A percentile compares a stretch with the other conserved stretches of the same genome.
phyloP scores from a whole-genome alignment of 2,113 vertebrate species.

The Phylloscopus whistleri region DNA sequence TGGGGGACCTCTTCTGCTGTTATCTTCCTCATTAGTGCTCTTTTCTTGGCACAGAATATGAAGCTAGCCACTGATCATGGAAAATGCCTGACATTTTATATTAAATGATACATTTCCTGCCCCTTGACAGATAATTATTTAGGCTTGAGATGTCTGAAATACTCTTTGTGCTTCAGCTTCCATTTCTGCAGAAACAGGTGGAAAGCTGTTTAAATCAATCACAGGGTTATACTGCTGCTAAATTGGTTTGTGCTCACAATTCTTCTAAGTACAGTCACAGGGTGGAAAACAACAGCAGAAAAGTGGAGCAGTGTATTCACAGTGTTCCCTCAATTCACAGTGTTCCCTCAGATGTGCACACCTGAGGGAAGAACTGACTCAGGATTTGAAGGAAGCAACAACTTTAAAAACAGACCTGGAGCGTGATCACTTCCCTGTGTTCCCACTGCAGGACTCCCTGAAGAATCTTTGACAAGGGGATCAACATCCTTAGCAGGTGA shows the following conservation, averaged over 20 bases:
- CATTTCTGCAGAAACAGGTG: neutral
- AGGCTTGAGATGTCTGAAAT: neutral
- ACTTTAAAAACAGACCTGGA: neutral
- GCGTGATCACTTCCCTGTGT: rapidly evolving
- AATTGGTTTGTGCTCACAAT: neutral
- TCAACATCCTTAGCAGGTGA: rapidly evolving
- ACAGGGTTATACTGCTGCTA: neutral
- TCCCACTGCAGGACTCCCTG: rapidly evolving
- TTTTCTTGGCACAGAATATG: neutral
- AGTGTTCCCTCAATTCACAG: neutral
- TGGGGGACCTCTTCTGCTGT: neutral
- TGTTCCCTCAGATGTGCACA: neutral
- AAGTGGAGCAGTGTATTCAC: neutral
- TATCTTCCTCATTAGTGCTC: neutral
- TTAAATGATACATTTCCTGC: neutral
- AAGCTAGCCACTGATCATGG: neutral
- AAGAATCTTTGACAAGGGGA: too few species aligned
- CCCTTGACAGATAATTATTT: neutral
- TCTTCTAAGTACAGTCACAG: neutral
- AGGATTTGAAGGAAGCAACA: neutral
- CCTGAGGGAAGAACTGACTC: neutral
- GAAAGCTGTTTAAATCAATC: neutral
- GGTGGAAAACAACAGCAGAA: neutral
- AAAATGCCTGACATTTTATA: neutral
- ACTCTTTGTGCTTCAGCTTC: neutral